Conservation (phyloP, 2,888 invertebrate genomes). For the Cephus runcator region DNA sequence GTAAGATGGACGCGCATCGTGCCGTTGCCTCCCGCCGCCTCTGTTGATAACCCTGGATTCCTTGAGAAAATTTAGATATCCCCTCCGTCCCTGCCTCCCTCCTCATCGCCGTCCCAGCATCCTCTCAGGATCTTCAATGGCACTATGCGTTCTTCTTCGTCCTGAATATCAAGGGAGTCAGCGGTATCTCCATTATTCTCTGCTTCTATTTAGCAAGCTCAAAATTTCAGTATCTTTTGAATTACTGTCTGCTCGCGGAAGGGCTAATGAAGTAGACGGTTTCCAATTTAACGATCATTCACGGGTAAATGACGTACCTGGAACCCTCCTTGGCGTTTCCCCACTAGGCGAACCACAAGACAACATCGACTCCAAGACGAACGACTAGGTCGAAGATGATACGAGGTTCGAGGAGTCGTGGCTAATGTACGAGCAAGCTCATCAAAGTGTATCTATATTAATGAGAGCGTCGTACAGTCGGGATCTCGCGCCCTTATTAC, state of each 20-base stretch:
- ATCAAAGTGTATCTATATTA: constrained; percentile 46
- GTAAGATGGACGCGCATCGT: not conserved
- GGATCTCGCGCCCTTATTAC: constrained; percentile 29
- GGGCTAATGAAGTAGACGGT: not conserved
- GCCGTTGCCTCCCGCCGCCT: not conserved
- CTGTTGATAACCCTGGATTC: not conserved
- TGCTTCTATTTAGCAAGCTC: not conserved
- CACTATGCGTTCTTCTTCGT: not conserved
- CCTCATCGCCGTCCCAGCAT: not conserved
- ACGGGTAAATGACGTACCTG: not conserved
- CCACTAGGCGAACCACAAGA: not conserved
- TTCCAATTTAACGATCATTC: not conserved
- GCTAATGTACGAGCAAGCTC: constrained; percentile 19
- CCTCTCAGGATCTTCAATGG: not conserved
- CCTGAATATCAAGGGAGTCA: not conserved
- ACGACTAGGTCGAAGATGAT: not conserved
- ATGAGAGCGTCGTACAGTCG: constrained; percentile 30
- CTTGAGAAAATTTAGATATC: not conserved
- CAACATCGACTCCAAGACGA: not conserved
- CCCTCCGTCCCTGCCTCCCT: not conserved
- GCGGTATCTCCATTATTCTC: not conserved
- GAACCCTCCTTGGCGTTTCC: not conserved
- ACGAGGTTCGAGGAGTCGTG: not conserved
- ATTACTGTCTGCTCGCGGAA: not conserved
- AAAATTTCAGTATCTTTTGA: not conserved